Base-by-base conservation (phyloP, 2,797 vertebrate genomes). In the Staurois parvus region DNA sequence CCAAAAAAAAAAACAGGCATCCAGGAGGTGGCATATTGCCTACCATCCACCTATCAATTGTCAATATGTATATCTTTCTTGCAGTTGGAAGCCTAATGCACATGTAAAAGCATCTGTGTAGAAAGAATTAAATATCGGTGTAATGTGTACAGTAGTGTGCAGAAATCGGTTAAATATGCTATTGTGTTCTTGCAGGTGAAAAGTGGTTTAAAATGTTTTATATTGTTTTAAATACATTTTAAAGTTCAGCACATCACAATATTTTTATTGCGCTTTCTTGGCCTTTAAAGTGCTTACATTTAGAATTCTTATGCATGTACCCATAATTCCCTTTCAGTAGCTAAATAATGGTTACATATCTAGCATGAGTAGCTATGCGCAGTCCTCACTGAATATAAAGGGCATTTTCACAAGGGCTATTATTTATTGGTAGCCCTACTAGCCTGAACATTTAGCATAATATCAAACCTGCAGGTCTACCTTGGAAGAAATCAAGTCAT, bases 271-370 rank as follows among this genome's bases (percentile, higher is more conserved):
- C 21, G 78, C 78, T 69, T 80, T 42, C 78, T 70, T 80, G 67
- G 26, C 67, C 78, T 80, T 80, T 80, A 69, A 80, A 80, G 40
- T 70, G 67, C 67, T 80, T 80, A 32, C 67, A 72, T 72, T 70
- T 34, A 12, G 48, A 72, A 66, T 78, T 78, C 59, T 77, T 77
- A 34, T 42, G 62, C 37, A 37, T 30, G 59, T 29, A 40, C 21
- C 72, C 62, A 67, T 78, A 67, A 78, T 30, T 78, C 76, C 64
- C 32, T 21, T 32, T 59, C 29, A 62, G 34, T 37, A 67, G 12
- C 37, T 34, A 10, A 78, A 78, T 78, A 67, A 66, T 29, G 12
- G 64, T 78, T 34, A 66, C 64, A 28, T 66, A 66, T 66, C 64
- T 66, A 29, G 10, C 64, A 13, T 15, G 10, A 66, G 64, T 66